Evolutionary conservation across 2,888 invertebrate genomes (phyloP).

Genomic region (Hirtodrosophila histrioides): DNA sequence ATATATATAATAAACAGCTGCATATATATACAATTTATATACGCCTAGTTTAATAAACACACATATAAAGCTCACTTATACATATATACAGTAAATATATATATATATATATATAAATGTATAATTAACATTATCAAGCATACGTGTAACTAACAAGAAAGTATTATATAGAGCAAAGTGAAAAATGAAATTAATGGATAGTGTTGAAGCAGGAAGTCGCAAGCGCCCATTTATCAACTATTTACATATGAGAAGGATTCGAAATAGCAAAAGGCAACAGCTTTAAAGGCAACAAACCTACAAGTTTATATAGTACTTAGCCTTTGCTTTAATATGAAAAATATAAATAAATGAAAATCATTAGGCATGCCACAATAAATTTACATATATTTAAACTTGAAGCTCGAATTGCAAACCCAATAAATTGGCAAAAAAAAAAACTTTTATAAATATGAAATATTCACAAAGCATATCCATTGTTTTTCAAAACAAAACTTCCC

Average conservation of each 20-base stretch:
- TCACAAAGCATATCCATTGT: constrained; percentile 79
- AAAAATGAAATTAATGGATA: constrained; percentile 36
- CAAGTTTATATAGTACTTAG: constrained; percentile 52
- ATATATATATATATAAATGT: constrained; percentile 61
- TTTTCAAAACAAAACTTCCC: constrained; percentile 68
- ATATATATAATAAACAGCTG: constrained; percentile 72
- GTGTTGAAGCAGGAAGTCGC: constrained; percentile 62
- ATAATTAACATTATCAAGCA: constrained; percentile 73
- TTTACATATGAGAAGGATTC: constrained; percentile 61
- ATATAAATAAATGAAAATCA: constrained; percentile 1
- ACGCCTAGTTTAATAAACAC: constrained; percentile 61
- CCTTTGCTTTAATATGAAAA: constrained; percentile 48
- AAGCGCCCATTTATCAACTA: constrained; percentile 75
- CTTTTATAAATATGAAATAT: constrained; percentile 54
- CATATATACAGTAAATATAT: constrained; percentile 38
- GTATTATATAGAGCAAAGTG: constrained; percentile 68
- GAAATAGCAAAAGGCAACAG: constrained; percentile 57
- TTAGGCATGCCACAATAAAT: constrained; percentile 52
- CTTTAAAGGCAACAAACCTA: constrained; percentile 69
- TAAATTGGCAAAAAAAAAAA: constrained; percentile 49
- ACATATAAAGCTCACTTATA: constrained; percentile 60
- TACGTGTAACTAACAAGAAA: constrained; percentile 77
- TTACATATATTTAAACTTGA: constrained; percentile 29
- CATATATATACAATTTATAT: constrained; percentile 55
- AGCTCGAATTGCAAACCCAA: constrained; percentile 58